Conservation (phyloP, 2,888 invertebrate species). For the Nipponacmea schrenckii region DNA sequence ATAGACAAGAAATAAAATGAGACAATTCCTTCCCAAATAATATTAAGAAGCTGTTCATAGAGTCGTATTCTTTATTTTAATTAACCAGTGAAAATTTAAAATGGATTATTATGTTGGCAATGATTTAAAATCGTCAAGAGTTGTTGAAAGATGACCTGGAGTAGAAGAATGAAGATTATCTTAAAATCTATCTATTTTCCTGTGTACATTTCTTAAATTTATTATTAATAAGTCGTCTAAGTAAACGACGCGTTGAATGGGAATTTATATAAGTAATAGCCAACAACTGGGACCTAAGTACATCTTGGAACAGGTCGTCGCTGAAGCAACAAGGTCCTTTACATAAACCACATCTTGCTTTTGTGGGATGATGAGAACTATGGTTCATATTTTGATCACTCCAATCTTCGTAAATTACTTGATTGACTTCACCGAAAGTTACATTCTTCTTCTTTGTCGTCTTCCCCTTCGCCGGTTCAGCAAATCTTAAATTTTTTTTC, state of each 20-base stretch:
- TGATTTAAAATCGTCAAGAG: too few relatives aligned
- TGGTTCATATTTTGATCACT: neutral
- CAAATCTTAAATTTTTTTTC: neutral
- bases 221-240: neutral
- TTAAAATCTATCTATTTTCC: too few relatives aligned
- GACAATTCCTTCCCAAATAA: too few relatives aligned
- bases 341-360: neutral
- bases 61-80: too few relatives aligned
- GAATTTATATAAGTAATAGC: neutral
- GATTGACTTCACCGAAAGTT: neutral
- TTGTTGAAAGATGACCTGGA: too few relatives aligned
- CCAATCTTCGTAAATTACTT: too few relatives aligned
- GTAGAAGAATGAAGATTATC: too few relatives aligned
- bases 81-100: too few relatives aligned
- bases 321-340: neutral
- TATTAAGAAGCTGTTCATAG: too few relatives aligned
- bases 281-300: neutral
- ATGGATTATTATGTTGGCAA: too few relatives aligned
- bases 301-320: neutral
- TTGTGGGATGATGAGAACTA: neutral
- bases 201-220: neutral
- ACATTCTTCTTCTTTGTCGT: neutral
- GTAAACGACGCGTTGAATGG: neutral
- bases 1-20: too few relatives aligned
- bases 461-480: neutral